Percentiles rank a stretch among this genome's conserved stretches.
Evolutionary conservation across 2,888 invertebrate species (phyloP).

Genomic region (Hypsopygia costalis): DNA sequence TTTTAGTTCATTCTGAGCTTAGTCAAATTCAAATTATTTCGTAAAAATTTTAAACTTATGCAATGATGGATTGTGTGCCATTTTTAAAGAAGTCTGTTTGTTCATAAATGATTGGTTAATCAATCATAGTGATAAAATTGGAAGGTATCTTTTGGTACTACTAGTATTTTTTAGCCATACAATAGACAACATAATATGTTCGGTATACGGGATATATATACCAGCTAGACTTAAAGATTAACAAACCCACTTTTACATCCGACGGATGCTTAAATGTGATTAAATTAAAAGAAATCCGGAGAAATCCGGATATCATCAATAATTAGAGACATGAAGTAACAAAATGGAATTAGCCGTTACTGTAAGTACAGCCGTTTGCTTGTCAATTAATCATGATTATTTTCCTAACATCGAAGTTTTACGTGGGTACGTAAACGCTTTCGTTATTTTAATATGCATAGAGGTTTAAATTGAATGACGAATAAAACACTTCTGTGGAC

Average conservation of each 20-base stretch:
- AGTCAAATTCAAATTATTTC: no score
- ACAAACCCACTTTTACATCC: constrained; percentile 6
- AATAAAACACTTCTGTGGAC: not conserved
- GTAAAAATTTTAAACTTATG: no score
- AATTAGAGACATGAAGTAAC: constrained; percentile 4
- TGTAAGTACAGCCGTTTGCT: not conserved
- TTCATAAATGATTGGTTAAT: no score
- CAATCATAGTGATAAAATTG: no score
- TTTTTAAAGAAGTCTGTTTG: no score
- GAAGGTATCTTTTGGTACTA: no score
- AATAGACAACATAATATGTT: no score
- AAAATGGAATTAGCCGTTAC: constrained; percentile 7
- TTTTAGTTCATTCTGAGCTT: no score
- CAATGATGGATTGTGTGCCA: no score
- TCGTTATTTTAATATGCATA: not conserved
- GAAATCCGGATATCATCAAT: constrained; percentile 9
- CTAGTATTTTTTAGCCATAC: no score
- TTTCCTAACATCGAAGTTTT: not conserved
- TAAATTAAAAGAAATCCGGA: constrained; percentile 3
- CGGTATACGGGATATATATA: no score
- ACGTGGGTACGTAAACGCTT: not conserved
- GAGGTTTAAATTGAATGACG: not conserved
- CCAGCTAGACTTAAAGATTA: not conserved
- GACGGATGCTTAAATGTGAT: constrained; percentile 8
- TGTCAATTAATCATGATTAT: not conserved